Base-by-base conservation (phyloP, 1,140 invertebrate genomes). In the Brachionus calyciflorus region DNA sequence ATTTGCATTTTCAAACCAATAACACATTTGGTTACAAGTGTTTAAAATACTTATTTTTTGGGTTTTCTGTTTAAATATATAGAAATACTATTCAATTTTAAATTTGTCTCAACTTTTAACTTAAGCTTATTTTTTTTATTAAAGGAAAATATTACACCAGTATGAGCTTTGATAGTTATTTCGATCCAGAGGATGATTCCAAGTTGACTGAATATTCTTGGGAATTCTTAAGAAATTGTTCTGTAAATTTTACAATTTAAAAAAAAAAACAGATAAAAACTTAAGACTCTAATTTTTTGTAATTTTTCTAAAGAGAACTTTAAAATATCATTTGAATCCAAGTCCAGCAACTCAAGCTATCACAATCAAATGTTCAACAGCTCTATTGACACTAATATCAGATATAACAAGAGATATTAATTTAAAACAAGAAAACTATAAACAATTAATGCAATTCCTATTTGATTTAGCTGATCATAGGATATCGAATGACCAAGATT, bases 401-500 rank as follows among this genome's bases (percentile, higher is more conserved):
- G 19, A 44, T 9, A 65, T 65, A 3, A 19, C n/a, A 12, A 19
- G 12, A 41, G 40, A 44, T 0, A 21, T 65, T 14, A 19, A 44
- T 12, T 44, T 65, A n/a, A 65, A 41, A 26, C 19, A 24, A 10
- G 17, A 65, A 65, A 24, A 44, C 12, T 65, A 41, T 19, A 0
- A 46, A 24, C 12, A 24, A 30, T 65, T 65, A 21, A 30, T 28
- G 2, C 7, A 44, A 24, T 65, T 65, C 44, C 44, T 65, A n/a
- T 65, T 40, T 37, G 41, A 65, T 44, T 65, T 65, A 41, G 60
- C 60, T 2, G 60, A 65, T 44, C 40, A 65, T 37, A 37, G 24
- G 0, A 44, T 65, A 24, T 41, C 60, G 4, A 6, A 37, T 9
- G 60, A 65, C 3, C 40, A 44, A 14, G 60, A 65, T 41, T 44